Percentiles rank a stretch among this genome's conserved stretches.
Evolutionary conservation across 2,888 invertebrate genomes (phyloP).

Genomic region (Phengaris alcon): DNA sequence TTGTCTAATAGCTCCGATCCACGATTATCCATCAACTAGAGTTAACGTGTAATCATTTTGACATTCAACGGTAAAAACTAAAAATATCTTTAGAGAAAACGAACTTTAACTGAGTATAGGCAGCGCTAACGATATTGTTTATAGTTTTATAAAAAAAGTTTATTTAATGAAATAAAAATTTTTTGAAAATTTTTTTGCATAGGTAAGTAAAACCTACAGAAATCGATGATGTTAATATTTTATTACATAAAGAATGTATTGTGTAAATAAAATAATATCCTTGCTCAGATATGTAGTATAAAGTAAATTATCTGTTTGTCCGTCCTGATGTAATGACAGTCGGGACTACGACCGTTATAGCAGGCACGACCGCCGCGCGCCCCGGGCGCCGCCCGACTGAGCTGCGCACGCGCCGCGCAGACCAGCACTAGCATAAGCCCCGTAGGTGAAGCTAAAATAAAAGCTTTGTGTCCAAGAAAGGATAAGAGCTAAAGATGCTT

Average conservation of each 20-base stretch:
- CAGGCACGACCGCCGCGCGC: conserved; percentile 66
- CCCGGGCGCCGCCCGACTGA: conserved; percentile 62
- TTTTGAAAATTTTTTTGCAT: too few relatives aligned
- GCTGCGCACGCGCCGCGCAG: conserved; percentile 50
- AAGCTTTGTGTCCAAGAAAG: too few relatives aligned
- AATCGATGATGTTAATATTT: too few relatives aligned
- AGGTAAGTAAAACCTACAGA: too few relatives aligned
- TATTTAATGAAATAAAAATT: too few relatives aligned
- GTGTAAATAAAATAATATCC: not conserved
- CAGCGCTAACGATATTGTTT: too few relatives aligned
- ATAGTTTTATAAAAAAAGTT: too few relatives aligned
- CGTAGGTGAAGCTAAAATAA: too few relatives aligned
- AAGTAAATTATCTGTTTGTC: conserved; percentile 34
- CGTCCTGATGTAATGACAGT: conserved; percentile 48
- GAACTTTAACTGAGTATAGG: too few relatives aligned
- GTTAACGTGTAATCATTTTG: conserved; percentile 15
- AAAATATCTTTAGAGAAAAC: not conserved
- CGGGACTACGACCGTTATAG: conserved; percentile 57
- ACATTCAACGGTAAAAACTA: conserved; percentile 5
- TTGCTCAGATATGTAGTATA: conserved; percentile 29
- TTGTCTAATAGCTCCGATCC: conserved; percentile 14
- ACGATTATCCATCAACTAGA: not conserved
- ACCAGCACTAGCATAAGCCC: not conserved
- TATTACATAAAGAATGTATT: not conserved
- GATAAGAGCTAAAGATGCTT: too few relatives aligned